Percentiles rank a stretch among this genome's conserved stretches.
These are phyloP conservation scores for Zaprionus lineosus DNA, from an alignment of 2,888 invertebrate genomes.

Conservation along the genomic window DNA sequence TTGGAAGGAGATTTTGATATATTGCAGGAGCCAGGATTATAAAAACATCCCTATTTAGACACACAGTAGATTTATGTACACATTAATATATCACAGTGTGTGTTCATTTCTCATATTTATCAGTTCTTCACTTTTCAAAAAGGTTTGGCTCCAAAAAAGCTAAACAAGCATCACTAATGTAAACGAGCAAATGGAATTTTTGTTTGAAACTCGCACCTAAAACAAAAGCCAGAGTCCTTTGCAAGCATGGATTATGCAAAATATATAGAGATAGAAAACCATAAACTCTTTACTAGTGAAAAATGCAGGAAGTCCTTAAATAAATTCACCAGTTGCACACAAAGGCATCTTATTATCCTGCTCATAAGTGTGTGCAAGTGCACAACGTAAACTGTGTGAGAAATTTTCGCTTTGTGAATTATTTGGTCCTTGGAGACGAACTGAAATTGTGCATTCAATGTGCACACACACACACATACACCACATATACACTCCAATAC, in stretches of 20 bases:
- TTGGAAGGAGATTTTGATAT: no score
- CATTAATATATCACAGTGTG: no score
- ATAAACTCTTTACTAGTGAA: neutral
- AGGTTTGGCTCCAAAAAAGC: neutral
- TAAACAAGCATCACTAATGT: no score
- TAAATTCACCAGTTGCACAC: conserved; percentile 33
- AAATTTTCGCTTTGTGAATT: conserved; percentile 66
- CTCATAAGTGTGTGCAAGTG: conserved; percentile 33
- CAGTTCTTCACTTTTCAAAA: no score
- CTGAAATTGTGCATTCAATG: conserved; percentile 43
- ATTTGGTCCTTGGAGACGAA: conserved; percentile 47
- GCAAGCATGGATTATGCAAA: neutral
- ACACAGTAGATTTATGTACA: no score
- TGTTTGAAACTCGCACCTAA: no score
- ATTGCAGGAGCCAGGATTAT: no score
- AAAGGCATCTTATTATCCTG: conserved; percentile 38
- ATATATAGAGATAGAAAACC: neutral
- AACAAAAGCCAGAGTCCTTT: neutral
- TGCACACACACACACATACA: conserved; percentile 4
- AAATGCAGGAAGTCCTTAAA: conserved; percentile 28
- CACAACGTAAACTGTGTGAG: conserved; percentile 60
- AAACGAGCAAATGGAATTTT: no score
- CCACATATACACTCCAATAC: no score
- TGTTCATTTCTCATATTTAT: no score
- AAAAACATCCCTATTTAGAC: no score